Conservation (phyloP, 2,797 vertebrate species). For the Cyprinodon diabolis region DNA sequence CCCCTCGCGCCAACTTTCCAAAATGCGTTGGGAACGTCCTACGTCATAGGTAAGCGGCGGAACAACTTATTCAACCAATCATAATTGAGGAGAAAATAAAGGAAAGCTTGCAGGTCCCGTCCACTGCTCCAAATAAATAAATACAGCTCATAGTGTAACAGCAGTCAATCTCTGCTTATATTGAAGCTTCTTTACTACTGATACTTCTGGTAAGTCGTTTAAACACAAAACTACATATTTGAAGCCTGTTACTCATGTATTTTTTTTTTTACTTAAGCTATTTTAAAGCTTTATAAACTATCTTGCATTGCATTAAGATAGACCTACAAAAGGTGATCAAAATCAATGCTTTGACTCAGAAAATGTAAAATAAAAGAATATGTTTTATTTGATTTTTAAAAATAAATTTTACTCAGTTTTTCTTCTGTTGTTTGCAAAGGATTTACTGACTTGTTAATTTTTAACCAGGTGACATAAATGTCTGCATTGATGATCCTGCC, state of each 20-base stretch:
- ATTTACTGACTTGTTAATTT: not conserved
- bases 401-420: not conserved
- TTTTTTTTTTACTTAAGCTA: not conserved
- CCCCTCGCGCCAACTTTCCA: constrained; percentile 53
- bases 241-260: not conserved
- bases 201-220: constrained; percentile 1
- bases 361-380: not conserved
- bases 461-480: not conserved
- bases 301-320: not conserved
- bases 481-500: not conserved
- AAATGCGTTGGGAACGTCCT: not conserved
- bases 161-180: not conserved
- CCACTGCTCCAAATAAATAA: not conserved
- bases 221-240: not conserved
- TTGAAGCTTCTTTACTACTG: not conserved
- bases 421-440: not conserved
- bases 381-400: not conserved
- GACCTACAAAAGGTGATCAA: not conserved
- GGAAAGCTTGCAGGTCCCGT: not conserved
- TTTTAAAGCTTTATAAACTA: not conserved
- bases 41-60: not conserved
- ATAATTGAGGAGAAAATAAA: not conserved
- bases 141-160: not conserved
- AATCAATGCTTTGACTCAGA: not conserved
- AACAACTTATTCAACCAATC: not conserved